Conservation (phyloP, 2,113 vertebrate species). For the Tragelaphus scriptus region DNA sequence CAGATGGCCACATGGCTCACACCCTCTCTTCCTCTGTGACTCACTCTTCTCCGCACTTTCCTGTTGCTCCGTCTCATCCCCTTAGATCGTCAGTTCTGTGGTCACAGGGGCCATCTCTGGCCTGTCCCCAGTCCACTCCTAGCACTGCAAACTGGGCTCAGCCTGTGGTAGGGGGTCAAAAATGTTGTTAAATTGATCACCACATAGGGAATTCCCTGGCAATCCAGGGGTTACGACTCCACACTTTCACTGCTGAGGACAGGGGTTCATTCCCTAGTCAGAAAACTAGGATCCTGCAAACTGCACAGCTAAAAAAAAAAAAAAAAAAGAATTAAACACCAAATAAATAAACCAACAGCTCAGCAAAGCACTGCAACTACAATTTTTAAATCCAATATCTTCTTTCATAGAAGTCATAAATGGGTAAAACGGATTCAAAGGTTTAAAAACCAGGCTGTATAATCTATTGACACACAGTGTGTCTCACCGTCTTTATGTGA, state of each 20-base stretch:
- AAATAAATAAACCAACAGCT: not conserved
- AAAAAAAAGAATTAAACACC: not conserved
- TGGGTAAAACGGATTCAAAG: not conserved
- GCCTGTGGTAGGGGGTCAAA: rapidly evolving
- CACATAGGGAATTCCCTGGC: not conserved
- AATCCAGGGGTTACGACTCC: not conserved
- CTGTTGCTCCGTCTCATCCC: not conserved
- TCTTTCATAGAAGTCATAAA: not conserved
- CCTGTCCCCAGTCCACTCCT: not conserved
- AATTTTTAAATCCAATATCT: rapidly evolving
- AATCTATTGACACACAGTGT: not conserved
- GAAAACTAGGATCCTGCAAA: not conserved
- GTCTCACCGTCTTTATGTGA: rapidly evolving
- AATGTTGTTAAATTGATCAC: too few relatives aligned
- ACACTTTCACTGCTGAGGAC: not conserved
- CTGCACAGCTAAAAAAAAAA: not conserved
- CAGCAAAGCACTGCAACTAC: not conserved
- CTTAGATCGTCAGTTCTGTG: too few relatives aligned
- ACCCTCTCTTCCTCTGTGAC: rapidly evolving
- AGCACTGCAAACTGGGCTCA: not conserved
- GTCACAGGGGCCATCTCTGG: not conserved
- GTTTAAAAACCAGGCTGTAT: rapidly evolving
- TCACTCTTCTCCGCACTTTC: not conserved
- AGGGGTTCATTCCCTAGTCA: not conserved
- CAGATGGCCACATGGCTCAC: rapidly evolving